Evolutionary conservation across 2,797 vertebrate genomes (phyloP).

Genomic region (Gymnopithys bicolor): DNA sequence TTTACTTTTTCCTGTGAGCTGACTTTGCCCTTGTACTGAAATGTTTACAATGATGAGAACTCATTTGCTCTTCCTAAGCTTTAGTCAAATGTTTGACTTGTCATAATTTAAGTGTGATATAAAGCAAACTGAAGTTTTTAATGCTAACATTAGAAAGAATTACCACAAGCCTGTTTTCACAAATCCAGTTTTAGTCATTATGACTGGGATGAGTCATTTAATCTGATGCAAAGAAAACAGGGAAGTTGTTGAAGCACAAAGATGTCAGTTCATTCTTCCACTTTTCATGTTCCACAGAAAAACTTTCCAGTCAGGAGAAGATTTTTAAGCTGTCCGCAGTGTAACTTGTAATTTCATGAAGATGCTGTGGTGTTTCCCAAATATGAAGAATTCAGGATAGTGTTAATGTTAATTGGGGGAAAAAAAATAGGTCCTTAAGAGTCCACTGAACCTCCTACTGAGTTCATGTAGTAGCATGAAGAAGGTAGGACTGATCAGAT

Average conservation of each 20-base stretch:
- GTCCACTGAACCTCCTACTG: not conserved
- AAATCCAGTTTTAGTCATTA: not conserved
- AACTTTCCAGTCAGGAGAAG: not conserved
- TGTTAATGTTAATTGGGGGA: not conserved
- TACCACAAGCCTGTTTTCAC: not conserved
- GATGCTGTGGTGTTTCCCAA: not conserved
- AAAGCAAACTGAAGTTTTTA: slow-evolving; percentile 4
- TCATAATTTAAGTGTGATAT: not conserved
- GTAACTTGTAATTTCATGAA: not conserved
- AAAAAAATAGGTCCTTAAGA: not conserved
- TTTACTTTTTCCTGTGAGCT: not conserved
- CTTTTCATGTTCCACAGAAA: not conserved
- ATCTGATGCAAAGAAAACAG: not conserved
- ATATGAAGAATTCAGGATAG: not conserved
- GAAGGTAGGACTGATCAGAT: not conserved
- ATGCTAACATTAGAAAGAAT: not conserved
- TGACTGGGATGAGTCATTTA: not conserved
- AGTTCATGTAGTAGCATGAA: not conserved
- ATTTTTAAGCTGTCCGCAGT: not conserved
- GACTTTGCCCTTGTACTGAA: not conserved
- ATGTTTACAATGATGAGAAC: slow-evolving; percentile 1
- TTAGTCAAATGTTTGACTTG: slow-evolving; percentile 34
- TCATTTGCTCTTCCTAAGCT: slow-evolving; percentile 4
- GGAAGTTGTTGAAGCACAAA: not conserved
- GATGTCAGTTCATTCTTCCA: not conserved